A percentile compares a stretch with the other conserved stretches of the same genome.
Conservation (phyloP, 2,113 vertebrate species). For the Mormyrus iriodes region DNA sequence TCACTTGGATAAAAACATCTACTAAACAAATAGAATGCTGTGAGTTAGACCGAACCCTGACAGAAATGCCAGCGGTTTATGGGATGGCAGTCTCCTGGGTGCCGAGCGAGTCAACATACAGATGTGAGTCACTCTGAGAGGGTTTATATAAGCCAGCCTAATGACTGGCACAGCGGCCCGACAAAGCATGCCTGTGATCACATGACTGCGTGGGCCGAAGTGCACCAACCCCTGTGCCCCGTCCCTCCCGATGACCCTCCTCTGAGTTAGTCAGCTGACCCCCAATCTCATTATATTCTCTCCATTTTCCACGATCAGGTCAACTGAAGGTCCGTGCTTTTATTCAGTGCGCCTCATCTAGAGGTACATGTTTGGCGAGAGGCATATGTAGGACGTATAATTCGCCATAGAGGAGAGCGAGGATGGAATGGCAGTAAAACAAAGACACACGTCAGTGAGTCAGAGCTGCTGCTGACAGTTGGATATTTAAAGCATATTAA, state of each 20-base stretch:
- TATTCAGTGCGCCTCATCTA: too few relatives aligned
- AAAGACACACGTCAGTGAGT: not conserved
- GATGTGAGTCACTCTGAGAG: not conserved
- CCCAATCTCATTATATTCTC: not conserved
- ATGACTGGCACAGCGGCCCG: not conserved
- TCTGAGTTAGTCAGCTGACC: not conserved
- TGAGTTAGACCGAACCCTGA: not conserved
- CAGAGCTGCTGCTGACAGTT: conserved; percentile 1
- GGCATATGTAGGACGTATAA: not conserved
- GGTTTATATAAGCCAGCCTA: not conserved
- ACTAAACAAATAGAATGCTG: not conserved
- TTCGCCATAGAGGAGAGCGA: not conserved
- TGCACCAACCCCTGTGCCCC: not conserved
- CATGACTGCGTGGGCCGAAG: not conserved
- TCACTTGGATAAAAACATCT: not conserved
- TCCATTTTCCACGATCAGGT: not conserved
- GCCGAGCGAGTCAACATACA: not conserved
- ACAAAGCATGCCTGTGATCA: not conserved
- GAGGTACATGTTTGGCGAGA: not conserved
- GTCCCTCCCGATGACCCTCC: not conserved
- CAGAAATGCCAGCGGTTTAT: not conserved
- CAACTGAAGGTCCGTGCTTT: not conserved
- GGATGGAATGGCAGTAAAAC: not conserved
- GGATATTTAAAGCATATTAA: not conserved
- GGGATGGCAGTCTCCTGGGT: not conserved